These are phyloP conservation scores for Corythornis leucogaster DNA, from an alignment of 2,797 vertebrate genomes.

Conservation along the genomic window DNA sequence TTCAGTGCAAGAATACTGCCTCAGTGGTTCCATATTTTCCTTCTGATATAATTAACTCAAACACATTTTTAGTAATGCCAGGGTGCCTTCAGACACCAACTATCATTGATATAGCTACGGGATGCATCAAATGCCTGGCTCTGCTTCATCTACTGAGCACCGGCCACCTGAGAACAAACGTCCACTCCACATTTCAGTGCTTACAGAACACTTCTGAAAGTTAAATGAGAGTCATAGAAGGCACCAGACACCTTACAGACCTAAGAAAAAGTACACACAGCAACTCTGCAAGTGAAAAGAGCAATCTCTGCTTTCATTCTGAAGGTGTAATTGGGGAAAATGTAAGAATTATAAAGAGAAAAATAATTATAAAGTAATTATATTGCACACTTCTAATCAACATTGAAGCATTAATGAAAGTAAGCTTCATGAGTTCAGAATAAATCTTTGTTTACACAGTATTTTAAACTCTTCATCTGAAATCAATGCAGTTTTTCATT, in stretches of 20 bases:
- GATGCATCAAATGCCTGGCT: fast-evolving
- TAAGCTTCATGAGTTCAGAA: neutral
- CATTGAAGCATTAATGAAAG: constrained; percentile 11
- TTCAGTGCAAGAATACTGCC: neutral
- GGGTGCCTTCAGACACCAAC: neutral
- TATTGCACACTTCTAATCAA: neutral
- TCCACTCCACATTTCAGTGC: neutral
- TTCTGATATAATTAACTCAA: neutral
- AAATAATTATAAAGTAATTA: neutral
- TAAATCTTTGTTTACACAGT: neutral
- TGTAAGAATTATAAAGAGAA: neutral
- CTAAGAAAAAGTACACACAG: neutral
- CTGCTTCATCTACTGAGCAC: neutral
- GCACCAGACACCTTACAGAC: neutral
- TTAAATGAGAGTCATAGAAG: neutral
- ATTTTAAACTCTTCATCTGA: neutral
- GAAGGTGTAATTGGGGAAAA: neutral
- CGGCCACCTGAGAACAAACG: neutral
- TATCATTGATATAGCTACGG: neutral
- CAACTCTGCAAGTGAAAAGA: neutral
- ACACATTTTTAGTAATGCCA: neutral
- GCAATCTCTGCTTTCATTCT: neutral
- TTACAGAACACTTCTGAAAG: neutral
- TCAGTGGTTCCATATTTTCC: neutral
- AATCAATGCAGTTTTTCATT: neutral